Base-by-base conservation (phyloP, 2,888 invertebrate species). In the Drosophila mimica region DNA sequence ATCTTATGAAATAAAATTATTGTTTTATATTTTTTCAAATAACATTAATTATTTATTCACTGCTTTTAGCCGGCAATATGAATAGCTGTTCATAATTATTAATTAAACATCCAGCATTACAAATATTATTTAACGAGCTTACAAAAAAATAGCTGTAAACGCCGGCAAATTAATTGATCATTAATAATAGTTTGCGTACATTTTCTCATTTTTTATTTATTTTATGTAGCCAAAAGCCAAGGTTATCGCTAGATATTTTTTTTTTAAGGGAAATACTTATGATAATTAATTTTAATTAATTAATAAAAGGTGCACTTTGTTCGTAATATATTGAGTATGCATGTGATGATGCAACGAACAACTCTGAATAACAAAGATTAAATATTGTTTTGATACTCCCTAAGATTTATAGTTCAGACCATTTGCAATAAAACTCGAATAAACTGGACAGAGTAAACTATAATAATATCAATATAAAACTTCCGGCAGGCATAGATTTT, bases 401-500 rank as follows among this genome's bases (percentile, higher is more conserved):
- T 13, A 7, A 7, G 46, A 46, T 20, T 46, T 46, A 25, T 25
- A 2, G 15, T 8, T 15, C 25, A 15, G 2, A 15, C 15, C 46
- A 46, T 25, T 25, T 8, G 11, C 46, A 25, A 25, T 46, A 7
- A 8, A 25, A 15, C 8, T 25, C 46, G 25, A 8, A 46, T 46
- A 46, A 46, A 46, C 8, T 15, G 15, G 20, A 25, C 4, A 31
- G 25, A 52, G 48, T 3, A 25, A 67, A 13, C 15, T 33, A 38
- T 40, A 38, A 40, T 6, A 38, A 38, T 48, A 54, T 30, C 58
- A 68, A 72, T 46, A 62, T 57, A 66, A 74, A 38, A 69, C 73
- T 82, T 85, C 36, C 63, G 65, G 46, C 67, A 65, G 72, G 68
- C 86, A 82, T 77, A 70, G 72, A 82, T 79, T 89, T 83, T 85